phyloP scores from a whole-genome alignment of 2,888 invertebrate species.

The Drosophila yooni region DNA sequence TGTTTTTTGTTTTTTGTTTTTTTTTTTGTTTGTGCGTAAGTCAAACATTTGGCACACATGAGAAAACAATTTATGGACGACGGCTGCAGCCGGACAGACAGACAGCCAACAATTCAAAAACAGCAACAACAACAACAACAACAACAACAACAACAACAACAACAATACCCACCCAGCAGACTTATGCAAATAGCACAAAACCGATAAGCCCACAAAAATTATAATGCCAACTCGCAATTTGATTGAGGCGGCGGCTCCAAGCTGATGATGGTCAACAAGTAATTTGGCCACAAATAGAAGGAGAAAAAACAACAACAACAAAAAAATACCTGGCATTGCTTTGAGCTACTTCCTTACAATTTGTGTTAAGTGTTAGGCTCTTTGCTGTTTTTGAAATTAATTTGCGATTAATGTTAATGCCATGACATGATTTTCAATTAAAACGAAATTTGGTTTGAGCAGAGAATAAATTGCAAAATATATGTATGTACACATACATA shows the following conservation, averaged over 20 bases:
- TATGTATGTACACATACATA: background rate
- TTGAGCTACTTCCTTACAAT: constrained; percentile 43
- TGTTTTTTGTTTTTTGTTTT: constrained; percentile 1
- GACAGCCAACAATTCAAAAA: constrained; percentile 34
- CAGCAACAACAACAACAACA: constrained; percentile 35
- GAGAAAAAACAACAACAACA: background rate
- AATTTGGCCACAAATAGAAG: constrained; percentile 20
- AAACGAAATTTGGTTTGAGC: constrained; percentile 76
- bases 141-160: constrained; percentile 14
- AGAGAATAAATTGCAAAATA: constrained; percentile 68
- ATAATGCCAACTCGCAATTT: constrained; percentile 47
- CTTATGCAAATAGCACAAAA: constrained; percentile 69
- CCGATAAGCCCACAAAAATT: constrained; percentile 41
- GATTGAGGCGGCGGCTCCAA: constrained; percentile 32
- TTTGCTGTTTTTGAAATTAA: constrained; percentile 53
- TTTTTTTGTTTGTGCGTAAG: constrained; percentile 63
- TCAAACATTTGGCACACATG: constrained; percentile 76
- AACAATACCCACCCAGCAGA: constrained; percentile 68
- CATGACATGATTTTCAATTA: constrained; percentile 77
- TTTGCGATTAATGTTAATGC: constrained; percentile 72
- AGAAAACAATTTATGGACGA: constrained; percentile 74
- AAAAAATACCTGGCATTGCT: constrained; percentile 26
- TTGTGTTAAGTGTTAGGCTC: constrained; percentile 13
- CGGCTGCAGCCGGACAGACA: constrained; percentile 42
- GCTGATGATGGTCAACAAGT: constrained; percentile 38